Evolutionary conservation across 2,797 vertebrate species (phyloP).

Genomic region (Pogoniulus pusillus): DNA sequence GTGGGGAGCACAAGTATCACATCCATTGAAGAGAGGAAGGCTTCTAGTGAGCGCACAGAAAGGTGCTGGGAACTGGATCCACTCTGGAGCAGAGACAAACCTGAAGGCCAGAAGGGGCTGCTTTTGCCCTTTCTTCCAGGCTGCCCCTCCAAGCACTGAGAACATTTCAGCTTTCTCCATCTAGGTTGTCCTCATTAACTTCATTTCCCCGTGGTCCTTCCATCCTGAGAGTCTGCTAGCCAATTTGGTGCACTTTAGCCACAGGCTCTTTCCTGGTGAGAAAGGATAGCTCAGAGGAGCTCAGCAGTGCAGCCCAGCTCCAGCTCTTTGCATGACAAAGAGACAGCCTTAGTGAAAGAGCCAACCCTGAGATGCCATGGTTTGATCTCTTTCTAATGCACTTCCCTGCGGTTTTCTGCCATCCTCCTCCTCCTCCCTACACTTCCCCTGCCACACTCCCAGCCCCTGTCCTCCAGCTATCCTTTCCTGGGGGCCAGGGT

Average conservation of each 20-base stretch:
- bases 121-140: neutral
- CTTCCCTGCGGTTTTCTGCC: neutral
- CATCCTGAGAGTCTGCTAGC: neutral
- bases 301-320: neutral
- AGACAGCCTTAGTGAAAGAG: neutral
- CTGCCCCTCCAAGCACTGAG: neutral
- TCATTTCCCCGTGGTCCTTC: neutral
- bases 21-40: neutral
- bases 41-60: neutral
- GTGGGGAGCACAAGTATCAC: conserved; percentile 19
- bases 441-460: neutral
- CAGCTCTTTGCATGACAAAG: neutral
- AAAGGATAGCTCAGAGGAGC: neutral
- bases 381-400: neutral
- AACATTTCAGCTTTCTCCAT: neutral
- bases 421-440: neutral
- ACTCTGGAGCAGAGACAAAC: neutral
- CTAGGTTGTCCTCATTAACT: neutral
- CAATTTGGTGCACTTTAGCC: neutral
- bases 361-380: too few relatives aligned
- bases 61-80: neutral
- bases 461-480: neutral
- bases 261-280: neutral
- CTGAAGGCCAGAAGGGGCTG: neutral
- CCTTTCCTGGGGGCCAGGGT: neutral